These are phyloP conservation scores for Phodopus roborovskii DNA, from an alignment of 2,113 vertebrate genomes.

Conservation along the genomic window DNA sequence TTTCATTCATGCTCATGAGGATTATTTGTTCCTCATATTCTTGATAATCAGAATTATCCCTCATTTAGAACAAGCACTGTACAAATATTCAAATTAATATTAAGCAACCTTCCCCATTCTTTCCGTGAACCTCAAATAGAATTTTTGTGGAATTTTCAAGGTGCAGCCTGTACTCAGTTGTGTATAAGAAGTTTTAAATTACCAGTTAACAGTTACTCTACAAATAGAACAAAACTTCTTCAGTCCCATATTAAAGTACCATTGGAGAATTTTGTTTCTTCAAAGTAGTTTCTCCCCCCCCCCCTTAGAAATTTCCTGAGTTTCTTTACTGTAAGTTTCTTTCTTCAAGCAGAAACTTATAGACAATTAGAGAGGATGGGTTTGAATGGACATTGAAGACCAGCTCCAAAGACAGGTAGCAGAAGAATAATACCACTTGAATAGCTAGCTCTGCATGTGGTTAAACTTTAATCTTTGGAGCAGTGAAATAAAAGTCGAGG, in stretches of 20 bases:
- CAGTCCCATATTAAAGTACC: neutral
- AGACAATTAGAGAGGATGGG: neutral
- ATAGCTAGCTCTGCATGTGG: neutral
- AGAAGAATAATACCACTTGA: neutral
- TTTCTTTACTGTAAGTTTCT: neutral
- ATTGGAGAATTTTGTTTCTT: neutral
- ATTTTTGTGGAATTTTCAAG: neutral
- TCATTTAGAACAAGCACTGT: neutral
- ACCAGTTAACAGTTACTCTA: neutral
- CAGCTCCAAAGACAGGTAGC: neutral
- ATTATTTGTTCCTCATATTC: neutral
- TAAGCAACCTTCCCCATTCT: fast-evolving
- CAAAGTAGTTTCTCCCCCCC: neutral
- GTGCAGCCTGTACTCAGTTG: neutral
- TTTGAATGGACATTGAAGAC: neutral
- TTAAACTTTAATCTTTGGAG: neutral
- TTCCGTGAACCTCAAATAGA: neutral
- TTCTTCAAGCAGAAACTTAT: neutral
- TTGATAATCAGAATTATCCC: neutral
- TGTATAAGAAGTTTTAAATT: neutral
- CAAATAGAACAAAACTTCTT: neutral
- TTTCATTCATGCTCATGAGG: neutral
- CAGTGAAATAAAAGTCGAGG: neutral
- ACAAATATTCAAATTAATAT: neutral
- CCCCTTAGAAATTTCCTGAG: neutral